Percentiles rank a stretch among this genome's conserved stretches.
phyloP scores from a whole-genome alignment of 2,113 vertebrate genomes.

The Grus americana region DNA sequence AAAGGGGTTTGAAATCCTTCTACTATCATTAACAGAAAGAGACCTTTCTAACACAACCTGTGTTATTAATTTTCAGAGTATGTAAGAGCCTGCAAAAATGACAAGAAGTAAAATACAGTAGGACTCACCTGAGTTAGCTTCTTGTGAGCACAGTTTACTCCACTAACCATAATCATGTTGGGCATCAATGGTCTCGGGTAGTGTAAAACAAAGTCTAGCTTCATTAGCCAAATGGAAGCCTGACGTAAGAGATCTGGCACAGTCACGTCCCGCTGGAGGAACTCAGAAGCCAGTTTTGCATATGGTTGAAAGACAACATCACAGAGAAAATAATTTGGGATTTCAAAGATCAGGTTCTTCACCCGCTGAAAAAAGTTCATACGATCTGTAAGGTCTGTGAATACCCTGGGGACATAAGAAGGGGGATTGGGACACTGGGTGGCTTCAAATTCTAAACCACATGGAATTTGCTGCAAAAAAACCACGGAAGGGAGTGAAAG shows the following conservation, averaged over 20 bases:
- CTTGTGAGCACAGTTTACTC: constrained; percentile 64
- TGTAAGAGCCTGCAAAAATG: background rate
- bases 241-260: constrained; percentile 73
- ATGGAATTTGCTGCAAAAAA: constrained; percentile 78
- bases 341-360: constrained; percentile 66
- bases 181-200: constrained; percentile 85
- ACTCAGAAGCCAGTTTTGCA: constrained; percentile 67
- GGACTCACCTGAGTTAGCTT: constrained; percentile 43
- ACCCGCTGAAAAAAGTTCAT: constrained; percentile 85
- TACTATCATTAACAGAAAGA: background rate
- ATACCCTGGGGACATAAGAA: constrained; percentile 75
- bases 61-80: background rate
- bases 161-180: constrained; percentile 78
- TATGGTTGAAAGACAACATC: constrained; percentile 62
- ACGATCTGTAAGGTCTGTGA: constrained; percentile 39
- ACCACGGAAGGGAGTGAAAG: constrained; percentile 80
- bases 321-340: constrained; percentile 68
- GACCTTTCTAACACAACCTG: background rate
- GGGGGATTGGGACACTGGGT: constrained; percentile 79
- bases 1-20: background rate
- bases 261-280: constrained; percentile 69
- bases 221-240: constrained; percentile 85
- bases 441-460: constrained; percentile 73
- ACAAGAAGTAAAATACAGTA: background rate
- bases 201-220: constrained; percentile 78